Base-by-base conservation (phyloP, 2,888 invertebrate genomes). In the Orthosia incerta region DNA sequence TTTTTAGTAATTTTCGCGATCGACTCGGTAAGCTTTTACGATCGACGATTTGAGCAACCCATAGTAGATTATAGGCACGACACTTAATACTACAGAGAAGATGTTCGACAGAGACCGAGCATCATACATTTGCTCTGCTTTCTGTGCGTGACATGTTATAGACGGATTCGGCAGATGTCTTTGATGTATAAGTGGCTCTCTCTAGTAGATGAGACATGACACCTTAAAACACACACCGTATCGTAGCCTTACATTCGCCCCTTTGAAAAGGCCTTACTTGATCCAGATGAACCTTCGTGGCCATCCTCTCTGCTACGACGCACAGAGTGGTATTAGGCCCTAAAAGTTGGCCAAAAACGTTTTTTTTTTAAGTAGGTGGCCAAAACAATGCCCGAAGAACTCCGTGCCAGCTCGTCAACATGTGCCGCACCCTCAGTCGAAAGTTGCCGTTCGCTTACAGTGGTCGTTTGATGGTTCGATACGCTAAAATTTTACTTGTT, bases 381-480 rank as follows among this genome's bases (percentile, higher is more conserved):
- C 55, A 23, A 56, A 56, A 9, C 9, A 56, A 56, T 56, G 55
- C 20, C 23, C 23, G 55, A 56, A 56, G 55, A 56, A 56, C 23
- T 56, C 16, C 23, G 23, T 56, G 56, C 56, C 23, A n/a, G n/a
- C n/a, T n/a, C n/a, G n/a, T n/a, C n/a, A 18, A 56, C 23, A 56
- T 23, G 11, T 56, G 23, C 23, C 16, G 56, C 4, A 16, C 23
- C 11, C 23, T 23, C 57, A 26, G 18, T 26, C 26, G 57, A 12
- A 57, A 57, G 26, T 57, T 26, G 57, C 12, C 18, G 57, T 57
- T 57, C 57, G 57, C 57, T 57, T 26, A 31, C 26, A 57, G 18
- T 57, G 16, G 57, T 57, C 18, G 18, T 57, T 18, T 26, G 18
- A 57, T 26, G 26, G 12, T 57, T 26, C 26, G 26, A 57, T 57